Base-by-base conservation (phyloP, 37 sponge, comb jelly and placozoan genomes). In the Chondrosia reniformis region DNA sequence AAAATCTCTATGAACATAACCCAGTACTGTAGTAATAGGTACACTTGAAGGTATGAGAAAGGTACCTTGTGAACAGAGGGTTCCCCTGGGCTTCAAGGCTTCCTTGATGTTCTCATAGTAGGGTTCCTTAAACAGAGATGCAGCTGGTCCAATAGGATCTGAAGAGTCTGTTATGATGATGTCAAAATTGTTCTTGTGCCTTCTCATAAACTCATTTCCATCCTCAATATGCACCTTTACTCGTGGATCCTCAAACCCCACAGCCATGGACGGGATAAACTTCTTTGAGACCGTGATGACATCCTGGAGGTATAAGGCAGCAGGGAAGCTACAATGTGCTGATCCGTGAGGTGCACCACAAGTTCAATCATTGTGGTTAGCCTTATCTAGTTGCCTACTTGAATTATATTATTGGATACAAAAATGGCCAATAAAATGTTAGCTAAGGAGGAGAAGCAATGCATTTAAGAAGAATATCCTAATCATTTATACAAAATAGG, bases 151-250 rank as follows among this genome's bases (percentile, higher is more conserved):
- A 41, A 81, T 45, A 3, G 88, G 96, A 54, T 95, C 96, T 10
- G 89, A 86, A 27, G 92, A 83, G 67, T 95, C 96, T 21, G 96
- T 92, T 56, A 95, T 92, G 63, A 95, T 92, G 30, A 95, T 92
- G 55, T 95, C 96, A 95, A 95, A 92, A 34, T 39, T 4, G 4
- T 81, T 46, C 17, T 58, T 57, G 45, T 86, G 72, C 8, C 54
- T 34, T 3, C 45, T 64, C 45, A 95, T 75, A 59, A 85, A 95
- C 63, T 82, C 81, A 6, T 61, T 46, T 7, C 93, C 96, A 61
- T 95, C 92, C 56, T 82, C 74, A 25, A 80, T 36, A 44, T 89
- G 89, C 24, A 91, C 79, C 25, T 74, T 38, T 27, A 92, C 84
- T 55, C 82, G 89, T 30, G 84, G 76, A 61, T 81, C 55, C 7